Conservation (phyloP, 2,797 vertebrate genomes). For the Ctenopoma kingsleyae region DNA sequence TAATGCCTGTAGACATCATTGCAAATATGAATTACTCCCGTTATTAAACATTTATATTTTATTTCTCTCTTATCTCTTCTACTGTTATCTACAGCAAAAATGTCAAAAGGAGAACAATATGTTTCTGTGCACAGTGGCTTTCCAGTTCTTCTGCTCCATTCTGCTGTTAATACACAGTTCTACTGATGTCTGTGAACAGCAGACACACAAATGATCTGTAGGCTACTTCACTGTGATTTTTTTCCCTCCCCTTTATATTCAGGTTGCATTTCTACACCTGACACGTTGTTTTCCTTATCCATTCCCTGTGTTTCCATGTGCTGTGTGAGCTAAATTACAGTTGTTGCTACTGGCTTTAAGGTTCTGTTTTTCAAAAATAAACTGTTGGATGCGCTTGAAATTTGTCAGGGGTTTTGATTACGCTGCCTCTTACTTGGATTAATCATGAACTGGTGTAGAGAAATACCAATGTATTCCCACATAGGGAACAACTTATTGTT, state of each 20-base stretch:
- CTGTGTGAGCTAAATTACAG: not conserved
- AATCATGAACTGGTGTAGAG: not conserved
- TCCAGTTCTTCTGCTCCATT: not conserved
- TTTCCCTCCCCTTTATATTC: not conserved
- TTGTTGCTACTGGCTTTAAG: not conserved
- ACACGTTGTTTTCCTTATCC: not conserved
- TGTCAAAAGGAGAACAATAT: no score
- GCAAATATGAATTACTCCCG: no score
- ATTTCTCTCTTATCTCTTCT: no score
- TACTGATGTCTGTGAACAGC: not conserved
- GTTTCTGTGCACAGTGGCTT: not conserved
- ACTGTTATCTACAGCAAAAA: no score
- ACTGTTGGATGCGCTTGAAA: constrained; percentile 10
- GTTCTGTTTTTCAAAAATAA: not conserved
- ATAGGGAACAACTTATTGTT: not conserved
- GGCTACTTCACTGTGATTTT: not conserved
- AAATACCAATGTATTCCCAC: not conserved
- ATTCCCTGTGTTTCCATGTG: not conserved
- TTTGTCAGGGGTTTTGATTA: not conserved
- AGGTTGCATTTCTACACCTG: not conserved
- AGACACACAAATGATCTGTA: not conserved
- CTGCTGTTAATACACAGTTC: not conserved
- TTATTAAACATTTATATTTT: no score
- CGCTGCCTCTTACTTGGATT: not conserved
- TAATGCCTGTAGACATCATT: not conserved